phyloP scores from a whole-genome alignment of 2,113 vertebrate genomes.

The Syngnathus typhle region DNA sequence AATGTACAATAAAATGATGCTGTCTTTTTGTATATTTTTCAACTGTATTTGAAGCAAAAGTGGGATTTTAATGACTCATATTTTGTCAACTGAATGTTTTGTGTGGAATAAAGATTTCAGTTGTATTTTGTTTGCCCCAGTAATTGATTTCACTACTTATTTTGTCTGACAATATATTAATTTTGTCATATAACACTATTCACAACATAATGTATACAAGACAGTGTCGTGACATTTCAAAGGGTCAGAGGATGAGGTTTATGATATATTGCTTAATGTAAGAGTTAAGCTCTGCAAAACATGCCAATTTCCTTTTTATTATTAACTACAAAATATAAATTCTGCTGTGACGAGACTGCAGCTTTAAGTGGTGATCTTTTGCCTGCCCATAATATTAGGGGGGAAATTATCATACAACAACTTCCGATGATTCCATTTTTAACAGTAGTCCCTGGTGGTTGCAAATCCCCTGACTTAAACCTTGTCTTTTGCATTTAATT shows the following conservation, averaged over 20 bases:
- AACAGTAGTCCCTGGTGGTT: background rate
- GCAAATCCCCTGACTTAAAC: conserved; percentile 14
- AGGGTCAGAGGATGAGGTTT: no score
- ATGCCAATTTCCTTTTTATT: no score
- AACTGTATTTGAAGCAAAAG: conserved; percentile 43
- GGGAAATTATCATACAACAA: background rate
- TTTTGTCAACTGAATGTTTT: conserved; percentile 19
- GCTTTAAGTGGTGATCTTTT: background rate
- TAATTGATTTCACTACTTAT: background rate
- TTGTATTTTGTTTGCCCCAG: background rate
- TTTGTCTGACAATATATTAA: background rate
- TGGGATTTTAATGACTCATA: conserved; percentile 24
- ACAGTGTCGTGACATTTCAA: no score
- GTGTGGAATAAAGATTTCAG: conserved; percentile 52
- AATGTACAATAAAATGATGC: conserved; percentile 42
- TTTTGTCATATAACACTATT: background rate
- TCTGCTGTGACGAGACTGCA: no score
- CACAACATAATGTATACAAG: no score
- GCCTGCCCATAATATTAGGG: background rate
- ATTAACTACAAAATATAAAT: no score
- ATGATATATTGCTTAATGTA: no score
- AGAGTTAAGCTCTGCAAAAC: no score
- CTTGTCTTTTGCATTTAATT: conserved; percentile 12
- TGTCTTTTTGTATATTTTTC: conserved; percentile 53
- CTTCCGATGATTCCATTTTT: conserved; percentile 2